phyloP scores from a whole-genome alignment of 2,888 invertebrate species.

The Fissipunctia ypsillon region DNA sequence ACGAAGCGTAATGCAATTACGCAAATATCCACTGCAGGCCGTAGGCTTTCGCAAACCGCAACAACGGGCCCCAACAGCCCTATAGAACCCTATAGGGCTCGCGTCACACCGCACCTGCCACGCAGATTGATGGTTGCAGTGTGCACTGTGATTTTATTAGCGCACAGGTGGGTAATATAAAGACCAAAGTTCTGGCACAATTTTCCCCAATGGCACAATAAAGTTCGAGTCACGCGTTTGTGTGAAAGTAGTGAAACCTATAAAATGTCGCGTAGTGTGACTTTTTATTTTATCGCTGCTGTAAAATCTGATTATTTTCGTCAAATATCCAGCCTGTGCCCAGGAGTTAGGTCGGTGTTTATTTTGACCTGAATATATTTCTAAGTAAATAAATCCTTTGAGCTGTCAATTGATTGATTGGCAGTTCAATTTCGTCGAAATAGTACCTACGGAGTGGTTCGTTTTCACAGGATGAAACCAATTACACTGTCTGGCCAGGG shows the following conservation, averaged over 20 bases:
- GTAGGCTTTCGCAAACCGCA: constrained; percentile 42
- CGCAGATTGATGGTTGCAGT: constrained; percentile 40
- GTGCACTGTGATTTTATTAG: constrained; percentile 43
- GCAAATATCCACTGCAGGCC: constrained; percentile 31
- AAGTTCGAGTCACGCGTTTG: background rate
- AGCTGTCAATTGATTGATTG: constrained; percentile 9
- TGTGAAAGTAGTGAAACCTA: background rate
- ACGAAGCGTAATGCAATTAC: constrained; percentile 37
- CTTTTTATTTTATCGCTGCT: background rate
- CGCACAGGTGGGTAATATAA: constrained; percentile 3
- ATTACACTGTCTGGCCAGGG: background rate
- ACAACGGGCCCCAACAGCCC: constrained; percentile 11
- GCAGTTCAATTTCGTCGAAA: constrained; percentile 23
- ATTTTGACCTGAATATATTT: background rate
- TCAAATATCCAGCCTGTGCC: background rate
- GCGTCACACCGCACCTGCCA: constrained; percentile 16
- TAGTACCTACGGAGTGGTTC: background rate
- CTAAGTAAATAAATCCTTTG: constrained; percentile 12
- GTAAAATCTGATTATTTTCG: background rate
- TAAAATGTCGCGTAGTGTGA: background rate
- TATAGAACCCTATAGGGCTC: constrained; percentile 13
- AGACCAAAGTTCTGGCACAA: background rate
- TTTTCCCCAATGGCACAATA: constrained; percentile 18
- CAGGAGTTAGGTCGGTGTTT: background rate
- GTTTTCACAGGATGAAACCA: constrained; percentile 8